Evolutionary conservation across 2,888 invertebrate genomes (phyloP).

Genomic region (Athalia circularis): DNA sequence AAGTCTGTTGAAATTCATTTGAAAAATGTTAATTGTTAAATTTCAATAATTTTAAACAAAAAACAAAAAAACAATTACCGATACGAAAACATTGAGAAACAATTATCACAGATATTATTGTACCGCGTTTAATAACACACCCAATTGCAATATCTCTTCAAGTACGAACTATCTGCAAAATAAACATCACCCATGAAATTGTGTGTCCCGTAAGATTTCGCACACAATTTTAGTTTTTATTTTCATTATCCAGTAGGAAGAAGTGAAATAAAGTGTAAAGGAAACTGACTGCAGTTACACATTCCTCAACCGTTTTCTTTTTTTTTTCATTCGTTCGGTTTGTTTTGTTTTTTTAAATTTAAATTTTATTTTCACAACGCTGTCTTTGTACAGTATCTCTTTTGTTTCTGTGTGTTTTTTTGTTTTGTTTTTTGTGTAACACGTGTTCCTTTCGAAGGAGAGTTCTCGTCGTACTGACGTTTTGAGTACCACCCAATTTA

Average conservation of each 20-base stretch:
- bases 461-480: not conserved
- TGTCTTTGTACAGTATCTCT: not conserved
- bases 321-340: not conserved
- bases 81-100: too few relatives aligned
- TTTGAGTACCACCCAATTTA: constrained; percentile 25
- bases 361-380: constrained; percentile 32
- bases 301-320: constrained; percentile 7
- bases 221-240: not conserved
- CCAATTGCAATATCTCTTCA: constrained; percentile 42
- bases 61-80: not conserved
- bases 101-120: not conserved
- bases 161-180: constrained; percentile 4
- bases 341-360: not conserved
- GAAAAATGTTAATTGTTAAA: constrained; percentile 12
- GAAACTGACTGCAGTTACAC: constrained; percentile 29
- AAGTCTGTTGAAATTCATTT: constrained; percentile 42
- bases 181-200: not conserved
- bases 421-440: not conserved
- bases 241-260: not conserved
- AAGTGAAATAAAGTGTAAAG: constrained; percentile 27
- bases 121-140: constrained; percentile 36
- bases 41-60: not conserved
- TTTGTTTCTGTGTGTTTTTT: not conserved
- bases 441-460: not conserved
- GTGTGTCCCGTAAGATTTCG: not conserved